These are phyloP conservation scores for Glomeris marginata DNA, from an alignment of 2,888 invertebrate species.

Conservation along the genomic window DNA sequence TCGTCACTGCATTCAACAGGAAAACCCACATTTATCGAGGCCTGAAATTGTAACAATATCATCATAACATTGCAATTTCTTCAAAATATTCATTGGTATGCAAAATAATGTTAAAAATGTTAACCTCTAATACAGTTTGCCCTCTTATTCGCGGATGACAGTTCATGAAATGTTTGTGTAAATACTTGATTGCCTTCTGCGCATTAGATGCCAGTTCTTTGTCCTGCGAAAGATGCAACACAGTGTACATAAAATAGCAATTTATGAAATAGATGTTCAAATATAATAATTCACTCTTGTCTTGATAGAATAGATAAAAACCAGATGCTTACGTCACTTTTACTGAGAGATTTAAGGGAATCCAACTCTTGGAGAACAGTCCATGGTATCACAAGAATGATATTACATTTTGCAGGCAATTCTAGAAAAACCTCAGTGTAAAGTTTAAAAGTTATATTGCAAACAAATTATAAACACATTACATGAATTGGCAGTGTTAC, in stretches of 20 bases:
- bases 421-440: too few relatives aligned
- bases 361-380: slow-evolving; percentile 28
- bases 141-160: slow-evolving; percentile 7
- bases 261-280: too few relatives aligned
- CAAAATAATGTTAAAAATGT: neutral
- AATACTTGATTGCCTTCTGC: slow-evolving; percentile 5
- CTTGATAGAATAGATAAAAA: neutral
- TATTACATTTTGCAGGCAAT: slow-evolving; percentile 3
- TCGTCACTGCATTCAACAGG: slow-evolving; percentile 32
- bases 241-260: neutral
- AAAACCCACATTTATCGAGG: neutral
- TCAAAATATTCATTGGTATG: neutral
- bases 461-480: too few relatives aligned
- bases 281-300: too few relatives aligned
- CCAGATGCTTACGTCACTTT: neutral
- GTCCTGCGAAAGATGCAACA: slow-evolving; percentile 18
- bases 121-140: slow-evolving; percentile 9
- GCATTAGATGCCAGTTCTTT: slow-evolving; percentile 21
- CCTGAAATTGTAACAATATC: neutral
- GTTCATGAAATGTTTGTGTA: slow-evolving; percentile 6
- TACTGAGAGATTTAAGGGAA: slow-evolving; percentile 22
- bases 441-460: too few relatives aligned
- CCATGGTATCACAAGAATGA: slow-evolving; percentile 18
- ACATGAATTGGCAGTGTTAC: too few relatives aligned
- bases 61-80: neutral